Base-by-base conservation (phyloP, 2,797 vertebrate genomes). In the Acipenser oxyrinchus region DNA sequence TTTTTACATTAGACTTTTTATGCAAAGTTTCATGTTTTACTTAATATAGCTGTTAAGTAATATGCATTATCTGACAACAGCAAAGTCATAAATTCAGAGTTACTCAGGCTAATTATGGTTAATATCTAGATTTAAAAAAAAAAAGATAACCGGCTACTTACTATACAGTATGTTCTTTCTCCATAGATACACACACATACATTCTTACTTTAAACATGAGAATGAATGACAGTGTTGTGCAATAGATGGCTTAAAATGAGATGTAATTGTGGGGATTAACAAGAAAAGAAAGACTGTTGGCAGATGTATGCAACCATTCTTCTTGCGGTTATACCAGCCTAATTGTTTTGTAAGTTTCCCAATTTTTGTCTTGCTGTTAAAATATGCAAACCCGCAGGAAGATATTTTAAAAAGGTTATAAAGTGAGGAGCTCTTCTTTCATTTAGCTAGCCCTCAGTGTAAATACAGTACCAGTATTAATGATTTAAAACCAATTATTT, bases 311-410 rank as follows among this genome's bases (percentile, higher is more conserved):
- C 64, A 1, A 50, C 13, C 63, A 66, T 63, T 53, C 50, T 49
- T 62, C 57, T 37, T 71, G 65, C 53, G 66, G 69, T 71, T 64
- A 58, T 58, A 12, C 55, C 12, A 58, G 55, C 55, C 55, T n/a
- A 37, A 37, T 87, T 83, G 79, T 83, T 81, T 83, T 81, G 74
- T 82, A 84, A 86, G 12, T 58, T 58, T 58, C 13, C 55, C 12
- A 58, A n/a, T n/a, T 58, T 58, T 58, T 58, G 9, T n/a, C 55
- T 58, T 13, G 55, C 55, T 58, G 10, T 12, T n/a, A n/a, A 58
- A 58, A 58, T 58, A 11, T n/a, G 12, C 11, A n/a, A 58, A 58
- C 55, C 55, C 12, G 3, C 10, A 7, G 12, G 6, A 58, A 58
- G 6, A 58, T 58, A 58, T 57, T 58, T 37, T 8, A 4, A 68